Percentiles rank a stretch among this genome's conserved stretches.
These are phyloP conservation scores for Tapirus terrestris DNA, from an alignment of 2,113 vertebrate species.

Conservation along the genomic window DNA sequence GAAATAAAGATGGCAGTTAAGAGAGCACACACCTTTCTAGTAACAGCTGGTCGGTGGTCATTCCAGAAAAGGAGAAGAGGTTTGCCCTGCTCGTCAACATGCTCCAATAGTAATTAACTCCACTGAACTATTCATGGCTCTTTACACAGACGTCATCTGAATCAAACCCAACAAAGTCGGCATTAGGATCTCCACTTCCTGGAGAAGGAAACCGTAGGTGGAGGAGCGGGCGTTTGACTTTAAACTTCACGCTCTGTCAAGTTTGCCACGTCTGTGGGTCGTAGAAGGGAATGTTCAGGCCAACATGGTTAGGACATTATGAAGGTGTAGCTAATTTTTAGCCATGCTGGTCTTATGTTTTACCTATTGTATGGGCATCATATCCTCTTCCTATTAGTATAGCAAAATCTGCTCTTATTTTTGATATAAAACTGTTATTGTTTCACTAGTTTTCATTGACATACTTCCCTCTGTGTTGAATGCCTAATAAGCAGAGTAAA, in stretches of 20 bases:
- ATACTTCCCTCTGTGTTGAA: neutral
- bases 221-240: neutral
- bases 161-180: neutral
- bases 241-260: neutral
- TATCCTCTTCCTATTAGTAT: neutral
- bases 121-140: neutral
- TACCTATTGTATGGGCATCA: neutral
- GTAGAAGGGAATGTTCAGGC: neutral
- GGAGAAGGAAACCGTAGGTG: neutral
- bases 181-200: neutral
- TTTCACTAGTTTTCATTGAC: conserved; percentile 50
- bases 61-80: neutral
- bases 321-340: neutral
- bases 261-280: neutral
- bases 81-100: neutral
- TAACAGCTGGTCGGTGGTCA: neutral
- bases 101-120: neutral
- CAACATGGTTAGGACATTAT: neutral
- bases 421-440: conserved; percentile 19
- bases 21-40: neutral
- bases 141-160: neutral
- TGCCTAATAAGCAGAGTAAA: conserved; percentile 62
- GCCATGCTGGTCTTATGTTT: neutral
- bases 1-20: neutral
- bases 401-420: conserved; percentile 41